phyloP scores from a whole-genome alignment of 2,113 vertebrate genomes.

The Thalassoma bifasciatum region DNA sequence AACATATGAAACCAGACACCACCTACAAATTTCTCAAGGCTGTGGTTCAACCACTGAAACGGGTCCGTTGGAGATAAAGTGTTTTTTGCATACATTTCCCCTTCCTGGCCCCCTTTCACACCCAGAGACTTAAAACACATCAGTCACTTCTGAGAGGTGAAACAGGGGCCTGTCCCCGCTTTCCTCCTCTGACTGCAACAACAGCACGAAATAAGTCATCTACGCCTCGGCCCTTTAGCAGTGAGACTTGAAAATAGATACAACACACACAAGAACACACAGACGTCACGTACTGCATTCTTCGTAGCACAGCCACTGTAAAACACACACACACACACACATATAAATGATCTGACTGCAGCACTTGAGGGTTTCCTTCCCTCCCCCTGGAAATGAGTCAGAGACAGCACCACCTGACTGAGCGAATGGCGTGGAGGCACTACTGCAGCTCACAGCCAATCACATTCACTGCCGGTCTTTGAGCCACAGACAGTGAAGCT shows the following conservation, averaged over 20 bases:
- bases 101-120: not conserved
- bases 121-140: conserved; percentile 17
- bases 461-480: conserved; percentile 49
- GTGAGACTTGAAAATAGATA: conserved; percentile 8
- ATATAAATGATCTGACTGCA: conserved; percentile 30
- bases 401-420: conserved; percentile 31
- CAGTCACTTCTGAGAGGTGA: not conserved
- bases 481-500: not conserved
- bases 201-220: conserved; percentile 7
- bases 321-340: conserved; percentile 16
- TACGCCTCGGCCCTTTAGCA: not conserved
- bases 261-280: not conserved
- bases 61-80: no score
- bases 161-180: not conserved
- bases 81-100: not conserved
- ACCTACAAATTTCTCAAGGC: conserved; percentile 6
- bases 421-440: not conserved
- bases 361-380: conserved; percentile 47
- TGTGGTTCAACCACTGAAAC: not conserved
- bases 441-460: conserved; percentile 41
- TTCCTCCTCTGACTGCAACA: conserved; percentile 30
- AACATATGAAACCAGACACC: not conserved
- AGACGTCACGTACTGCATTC: not conserved
- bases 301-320: not conserved
- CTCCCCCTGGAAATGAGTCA: conserved; percentile 56